A percentile compares a stretch with the other conserved stretches of the same genome.
These are phyloP conservation scores for Elephas maximus DNA, from an alignment of 2,113 vertebrate species.

Conservation along the genomic window DNA sequence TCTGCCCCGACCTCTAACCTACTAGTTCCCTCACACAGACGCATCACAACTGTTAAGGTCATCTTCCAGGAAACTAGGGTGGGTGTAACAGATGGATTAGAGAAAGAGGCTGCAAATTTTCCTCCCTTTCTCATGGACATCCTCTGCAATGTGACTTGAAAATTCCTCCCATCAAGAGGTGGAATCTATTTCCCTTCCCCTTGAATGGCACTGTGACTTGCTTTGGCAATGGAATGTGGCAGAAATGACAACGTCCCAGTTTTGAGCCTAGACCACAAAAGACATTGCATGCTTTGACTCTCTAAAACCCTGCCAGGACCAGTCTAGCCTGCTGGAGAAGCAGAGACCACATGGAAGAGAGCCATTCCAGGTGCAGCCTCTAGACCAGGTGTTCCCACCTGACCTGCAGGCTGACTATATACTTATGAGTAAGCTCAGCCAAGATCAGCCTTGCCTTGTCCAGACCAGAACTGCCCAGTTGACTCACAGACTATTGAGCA, in stretches of 20 bases:
- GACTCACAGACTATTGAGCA: neutral
- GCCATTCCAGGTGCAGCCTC: neutral
- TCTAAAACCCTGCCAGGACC: neutral
- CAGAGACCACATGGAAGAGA: neutral
- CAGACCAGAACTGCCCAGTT: neutral
- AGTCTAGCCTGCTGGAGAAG: neutral
- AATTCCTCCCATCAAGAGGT: neutral
- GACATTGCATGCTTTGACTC: neutral
- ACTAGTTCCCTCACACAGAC: neutral
- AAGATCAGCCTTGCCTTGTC: neutral
- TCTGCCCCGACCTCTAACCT: neutral
- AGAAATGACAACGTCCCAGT: neutral
- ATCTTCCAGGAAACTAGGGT: neutral
- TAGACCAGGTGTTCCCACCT: neutral
- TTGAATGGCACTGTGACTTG: neutral
- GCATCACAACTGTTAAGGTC: neutral
- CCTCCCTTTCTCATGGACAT: neutral
- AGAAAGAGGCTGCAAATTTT: neutral
- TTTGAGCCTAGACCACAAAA: constrained; percentile 46
- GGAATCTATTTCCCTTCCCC: neutral
- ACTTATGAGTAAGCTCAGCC: neutral
- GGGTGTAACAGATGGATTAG: neutral
- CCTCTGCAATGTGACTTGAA: neutral
- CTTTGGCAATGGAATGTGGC: neutral
- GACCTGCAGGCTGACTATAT: neutral